These are phyloP conservation scores for Diceros bicornis DNA, from an alignment of 2,797 vertebrate genomes.

Conservation along the genomic window DNA sequence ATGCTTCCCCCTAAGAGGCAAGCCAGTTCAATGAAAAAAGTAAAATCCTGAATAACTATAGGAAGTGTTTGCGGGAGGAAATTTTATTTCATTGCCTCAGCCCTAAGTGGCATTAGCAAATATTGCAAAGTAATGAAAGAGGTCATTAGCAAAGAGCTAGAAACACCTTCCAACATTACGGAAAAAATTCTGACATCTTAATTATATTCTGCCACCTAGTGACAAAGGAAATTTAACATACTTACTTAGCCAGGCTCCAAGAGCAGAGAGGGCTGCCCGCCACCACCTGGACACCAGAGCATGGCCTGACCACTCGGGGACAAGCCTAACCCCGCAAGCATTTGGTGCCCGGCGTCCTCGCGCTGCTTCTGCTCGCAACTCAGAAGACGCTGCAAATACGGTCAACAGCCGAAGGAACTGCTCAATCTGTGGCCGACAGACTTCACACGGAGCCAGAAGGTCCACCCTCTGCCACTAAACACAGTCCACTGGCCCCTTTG, in stretches of 20 bases:
- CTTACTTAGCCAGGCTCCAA: slow-evolving; percentile 7
- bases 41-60: slow-evolving; percentile 22
- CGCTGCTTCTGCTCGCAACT: not conserved
- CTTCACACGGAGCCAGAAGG: not conserved
- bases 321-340: not conserved
- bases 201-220: slow-evolving; percentile 89
- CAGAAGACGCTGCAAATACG: not conserved
- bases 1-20: slow-evolving; percentile 43
- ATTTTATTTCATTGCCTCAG: slow-evolving; percentile 64
- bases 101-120: slow-evolving; percentile 54
- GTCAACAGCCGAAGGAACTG: slow-evolving; percentile 32
- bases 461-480: not conserved
- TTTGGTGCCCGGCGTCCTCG: not conserved
- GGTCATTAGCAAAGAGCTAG: slow-evolving; percentile 53
- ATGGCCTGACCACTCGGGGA: not conserved
- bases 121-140: slow-evolving; percentile 56
- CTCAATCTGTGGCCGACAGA: not conserved
- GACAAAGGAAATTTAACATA: slow-evolving; percentile 81
- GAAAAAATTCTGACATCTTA: slow-evolving; percentile 73
- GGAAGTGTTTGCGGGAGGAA: slow-evolving; percentile 53
- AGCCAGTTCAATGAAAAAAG: slow-evolving; percentile 59
- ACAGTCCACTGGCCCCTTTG: not conserved
- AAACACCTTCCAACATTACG: not conserved
- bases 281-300: not conserved
- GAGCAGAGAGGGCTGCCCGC: not conserved